These are phyloP conservation scores for Dyspetes luteomarginatus DNA, from an alignment of 2,888 invertebrate species.

Conservation along the genomic window DNA sequence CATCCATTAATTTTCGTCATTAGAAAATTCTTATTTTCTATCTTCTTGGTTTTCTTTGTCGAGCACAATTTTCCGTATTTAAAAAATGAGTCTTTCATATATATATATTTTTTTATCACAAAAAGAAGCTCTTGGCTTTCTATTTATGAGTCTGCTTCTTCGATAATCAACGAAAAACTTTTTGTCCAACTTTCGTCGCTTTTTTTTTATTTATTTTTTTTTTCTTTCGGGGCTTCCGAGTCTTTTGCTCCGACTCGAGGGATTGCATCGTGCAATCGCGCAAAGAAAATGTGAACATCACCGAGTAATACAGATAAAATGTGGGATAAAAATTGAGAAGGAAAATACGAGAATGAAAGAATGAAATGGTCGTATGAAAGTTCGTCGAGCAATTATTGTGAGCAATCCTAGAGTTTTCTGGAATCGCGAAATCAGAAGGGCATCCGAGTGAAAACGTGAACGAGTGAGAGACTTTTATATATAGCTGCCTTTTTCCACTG, in stretches of 20 bases:
- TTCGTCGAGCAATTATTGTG: conserved; percentile 64
- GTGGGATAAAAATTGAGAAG: conserved; percentile 3
- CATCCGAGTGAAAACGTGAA: conserved; percentile 15
- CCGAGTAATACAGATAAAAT: background rate
- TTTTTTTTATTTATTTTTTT: background rate
- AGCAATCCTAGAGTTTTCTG: conserved; percentile 41
- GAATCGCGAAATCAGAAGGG: conserved; percentile 30
- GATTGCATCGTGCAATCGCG: background rate
- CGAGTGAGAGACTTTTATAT: conserved; percentile 47
- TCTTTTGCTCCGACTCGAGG: background rate
- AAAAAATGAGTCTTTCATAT: background rate
- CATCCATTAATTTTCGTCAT: background rate
- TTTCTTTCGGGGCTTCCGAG: background rate
- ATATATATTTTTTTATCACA: too few relatives aligned
- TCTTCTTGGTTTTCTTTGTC: background rate
- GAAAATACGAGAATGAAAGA: background rate
- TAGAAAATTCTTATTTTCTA: background rate
- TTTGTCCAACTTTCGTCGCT: background rate
- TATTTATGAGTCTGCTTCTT: too few relatives aligned
- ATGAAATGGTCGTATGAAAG: conserved; percentile 5
- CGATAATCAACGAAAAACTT: background rate
- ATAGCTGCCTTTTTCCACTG: conserved; percentile 26
- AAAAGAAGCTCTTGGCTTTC: too few relatives aligned
- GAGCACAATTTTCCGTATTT: background rate
- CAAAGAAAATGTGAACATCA: background rate